These are phyloP conservation scores for Sakesphorus luctuosus DNA, from an alignment of 2,113 vertebrate genomes.

Conservation along the genomic window DNA sequence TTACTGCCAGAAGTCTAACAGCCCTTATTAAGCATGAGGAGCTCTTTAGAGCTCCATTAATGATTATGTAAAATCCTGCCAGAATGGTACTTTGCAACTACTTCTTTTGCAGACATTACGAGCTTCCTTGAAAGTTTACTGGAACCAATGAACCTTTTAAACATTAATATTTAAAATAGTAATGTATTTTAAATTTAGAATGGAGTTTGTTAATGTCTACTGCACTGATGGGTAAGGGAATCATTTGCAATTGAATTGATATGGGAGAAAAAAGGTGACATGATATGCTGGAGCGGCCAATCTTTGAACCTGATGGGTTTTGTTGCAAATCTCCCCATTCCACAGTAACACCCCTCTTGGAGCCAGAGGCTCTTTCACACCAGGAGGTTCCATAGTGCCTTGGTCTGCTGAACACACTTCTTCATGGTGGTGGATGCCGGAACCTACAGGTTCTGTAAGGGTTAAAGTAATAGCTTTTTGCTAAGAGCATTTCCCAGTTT, in stretches of 20 bases:
- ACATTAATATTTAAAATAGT: conserved; percentile 46
- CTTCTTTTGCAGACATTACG: not conserved
- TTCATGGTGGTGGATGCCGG: not conserved
- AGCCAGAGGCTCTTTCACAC: not conserved
- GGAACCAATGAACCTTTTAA: not conserved
- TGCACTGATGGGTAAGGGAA: not conserved
- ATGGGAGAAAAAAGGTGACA: not conserved
- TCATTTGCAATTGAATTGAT: not conserved
- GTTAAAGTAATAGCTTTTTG: not conserved
- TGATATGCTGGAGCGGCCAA: not conserved
- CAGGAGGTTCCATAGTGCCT: not conserved
- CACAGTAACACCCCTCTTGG: not conserved
- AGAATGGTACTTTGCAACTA: not conserved
- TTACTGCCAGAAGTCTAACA: not conserved
- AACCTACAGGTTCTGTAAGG: not conserved
- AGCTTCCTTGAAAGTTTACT: conserved; percentile 4
- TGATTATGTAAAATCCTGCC: not conserved
- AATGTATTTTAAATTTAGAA: conserved; percentile 29
- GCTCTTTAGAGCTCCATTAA: not conserved
- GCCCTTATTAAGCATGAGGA: not conserved
- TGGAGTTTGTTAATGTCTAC: not conserved
- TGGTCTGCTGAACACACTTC: not conserved
- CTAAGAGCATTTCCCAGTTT: not conserved
- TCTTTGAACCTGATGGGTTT: not conserved
- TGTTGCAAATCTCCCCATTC: not conserved